phyloP scores from a whole-genome alignment of 2,113 vertebrate species.

The Marmota monax region DNA sequence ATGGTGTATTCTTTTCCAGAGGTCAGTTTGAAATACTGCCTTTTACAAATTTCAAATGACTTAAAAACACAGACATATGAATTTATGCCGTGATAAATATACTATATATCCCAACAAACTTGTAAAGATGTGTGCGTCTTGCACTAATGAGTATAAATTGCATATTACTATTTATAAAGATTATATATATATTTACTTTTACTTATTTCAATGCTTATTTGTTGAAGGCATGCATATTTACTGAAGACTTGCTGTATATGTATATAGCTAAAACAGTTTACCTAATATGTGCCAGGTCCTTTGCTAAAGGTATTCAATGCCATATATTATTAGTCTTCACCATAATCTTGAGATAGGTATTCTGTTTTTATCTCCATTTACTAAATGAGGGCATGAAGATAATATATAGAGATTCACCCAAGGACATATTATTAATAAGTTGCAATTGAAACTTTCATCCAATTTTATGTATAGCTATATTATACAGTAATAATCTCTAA shows the following conservation, averaged over 20 bases:
- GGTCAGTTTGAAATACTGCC: conserved; percentile 47
- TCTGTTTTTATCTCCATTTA: conserved; percentile 20
- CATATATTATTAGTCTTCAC: not conserved
- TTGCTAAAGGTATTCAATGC: conserved; percentile 1
- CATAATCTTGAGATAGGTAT: not conserved
- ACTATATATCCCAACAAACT: not conserved
- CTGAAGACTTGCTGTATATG: not conserved
- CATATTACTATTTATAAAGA: conserved; percentile 29
- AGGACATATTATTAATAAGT: conserved; percentile 5
- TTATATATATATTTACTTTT: not conserved
- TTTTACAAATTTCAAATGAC: conserved; percentile 57
- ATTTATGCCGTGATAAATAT: not conserved
- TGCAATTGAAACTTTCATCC: not conserved
- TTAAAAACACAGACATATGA: conserved; percentile 6
- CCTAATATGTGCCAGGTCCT: not conserved
- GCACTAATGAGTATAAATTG: not conserved
- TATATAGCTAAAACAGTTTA: not conserved
- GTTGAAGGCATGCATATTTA: not conserved
- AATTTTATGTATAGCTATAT: not conserved
- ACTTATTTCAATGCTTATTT: not conserved
- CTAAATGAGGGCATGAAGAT: not conserved
- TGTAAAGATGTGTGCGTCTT: not conserved
- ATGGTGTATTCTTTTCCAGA: conserved; percentile 46
- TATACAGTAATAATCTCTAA: not conserved
- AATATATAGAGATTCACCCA: not conserved